phyloP scores from a whole-genome alignment of 2,113 vertebrate species.

The Pedionomus torquatus region DNA sequence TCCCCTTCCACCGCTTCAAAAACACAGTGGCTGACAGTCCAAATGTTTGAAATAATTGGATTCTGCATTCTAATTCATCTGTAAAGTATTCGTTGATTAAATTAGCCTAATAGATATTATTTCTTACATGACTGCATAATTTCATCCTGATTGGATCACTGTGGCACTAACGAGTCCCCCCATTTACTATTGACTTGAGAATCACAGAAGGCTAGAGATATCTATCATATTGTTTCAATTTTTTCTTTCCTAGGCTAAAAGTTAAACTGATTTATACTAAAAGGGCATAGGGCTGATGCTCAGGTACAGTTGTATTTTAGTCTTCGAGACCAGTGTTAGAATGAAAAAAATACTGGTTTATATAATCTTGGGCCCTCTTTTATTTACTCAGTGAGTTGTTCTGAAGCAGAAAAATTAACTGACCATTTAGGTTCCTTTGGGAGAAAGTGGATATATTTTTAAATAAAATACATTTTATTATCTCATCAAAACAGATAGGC shows the following conservation, averaged over 20 bases:
- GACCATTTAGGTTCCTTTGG: constrained; percentile 9
- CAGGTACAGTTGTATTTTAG: constrained; percentile 41
- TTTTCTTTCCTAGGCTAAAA: constrained; percentile 66
- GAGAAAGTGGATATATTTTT: constrained; percentile 36
- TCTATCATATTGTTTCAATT: constrained; percentile 68
- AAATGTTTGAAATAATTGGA: constrained; percentile 93
- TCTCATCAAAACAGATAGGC: constrained; percentile 57
- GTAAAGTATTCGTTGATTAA: constrained; percentile 95
- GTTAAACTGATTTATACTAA: constrained; percentile 80
- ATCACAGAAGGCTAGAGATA: constrained; percentile 77
- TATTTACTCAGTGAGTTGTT: constrained; percentile 54
- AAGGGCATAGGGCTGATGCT: constrained; percentile 19
- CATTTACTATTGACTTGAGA: constrained; percentile 89
- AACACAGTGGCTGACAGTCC: constrained; percentile 77
- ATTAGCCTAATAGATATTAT: constrained; percentile 98
- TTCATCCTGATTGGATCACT: constrained; percentile 79
- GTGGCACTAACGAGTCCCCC: constrained; percentile 83
- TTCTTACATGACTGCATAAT: constrained; percentile 92
- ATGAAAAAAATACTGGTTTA: constrained; percentile 13
- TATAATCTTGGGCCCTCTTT: background rate
- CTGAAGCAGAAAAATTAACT: constrained; percentile 41
- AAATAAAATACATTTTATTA: constrained; percentile 59
- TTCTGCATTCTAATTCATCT: constrained; percentile 94
- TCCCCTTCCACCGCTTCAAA: constrained; percentile 30
- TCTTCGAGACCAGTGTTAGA: background rate